Evolutionary conservation across 2,797 vertebrate genomes (phyloP).

Genomic region (Diplodus puntazzo): DNA sequence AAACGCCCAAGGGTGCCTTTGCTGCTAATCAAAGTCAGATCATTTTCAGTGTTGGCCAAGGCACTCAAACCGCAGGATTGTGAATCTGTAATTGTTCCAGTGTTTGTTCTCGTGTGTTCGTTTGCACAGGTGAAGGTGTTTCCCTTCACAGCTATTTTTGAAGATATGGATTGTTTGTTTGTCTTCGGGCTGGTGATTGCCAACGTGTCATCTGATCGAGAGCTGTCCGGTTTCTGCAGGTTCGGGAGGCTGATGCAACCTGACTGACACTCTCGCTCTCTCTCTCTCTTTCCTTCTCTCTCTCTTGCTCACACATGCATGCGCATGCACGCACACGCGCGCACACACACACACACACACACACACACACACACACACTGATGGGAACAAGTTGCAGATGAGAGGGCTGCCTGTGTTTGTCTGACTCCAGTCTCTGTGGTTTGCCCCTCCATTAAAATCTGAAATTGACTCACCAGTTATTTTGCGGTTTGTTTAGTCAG

Average conservation of each 20-base stretch:
- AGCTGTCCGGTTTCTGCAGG: constrained; percentile 37
- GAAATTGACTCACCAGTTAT: constrained; percentile 57
- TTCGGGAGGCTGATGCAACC: constrained; percentile 68
- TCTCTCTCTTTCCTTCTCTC: background rate
- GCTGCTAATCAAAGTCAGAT: constrained; percentile 68
- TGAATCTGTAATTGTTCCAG: constrained; percentile 41
- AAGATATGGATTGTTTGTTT: background rate
- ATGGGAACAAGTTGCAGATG: constrained; percentile 49
- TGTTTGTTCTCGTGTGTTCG: background rate
- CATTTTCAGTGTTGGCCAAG: constrained; percentile 52
- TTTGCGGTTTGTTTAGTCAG: constrained; percentile 30
- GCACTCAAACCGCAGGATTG: constrained; percentile 41
- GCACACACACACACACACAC: background rate
- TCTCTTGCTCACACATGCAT: background rate
- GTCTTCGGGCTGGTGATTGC: background rate
- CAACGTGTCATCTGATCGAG: constrained; percentile 23
- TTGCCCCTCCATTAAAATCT: constrained; percentile 47
- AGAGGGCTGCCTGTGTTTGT: constrained; percentile 61
- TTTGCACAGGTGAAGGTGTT: constrained; percentile 47
- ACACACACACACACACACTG: constrained; percentile 19
- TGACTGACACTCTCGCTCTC: constrained; percentile 45
- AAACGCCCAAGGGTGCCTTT: constrained; percentile 69
- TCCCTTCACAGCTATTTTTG: constrained; percentile 43
- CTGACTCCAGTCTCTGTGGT: constrained; percentile 52
- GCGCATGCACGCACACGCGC: background rate